Base-by-base conservation (phyloP, 1,140 invertebrate species). In the Ceratina australensis region DNA sequence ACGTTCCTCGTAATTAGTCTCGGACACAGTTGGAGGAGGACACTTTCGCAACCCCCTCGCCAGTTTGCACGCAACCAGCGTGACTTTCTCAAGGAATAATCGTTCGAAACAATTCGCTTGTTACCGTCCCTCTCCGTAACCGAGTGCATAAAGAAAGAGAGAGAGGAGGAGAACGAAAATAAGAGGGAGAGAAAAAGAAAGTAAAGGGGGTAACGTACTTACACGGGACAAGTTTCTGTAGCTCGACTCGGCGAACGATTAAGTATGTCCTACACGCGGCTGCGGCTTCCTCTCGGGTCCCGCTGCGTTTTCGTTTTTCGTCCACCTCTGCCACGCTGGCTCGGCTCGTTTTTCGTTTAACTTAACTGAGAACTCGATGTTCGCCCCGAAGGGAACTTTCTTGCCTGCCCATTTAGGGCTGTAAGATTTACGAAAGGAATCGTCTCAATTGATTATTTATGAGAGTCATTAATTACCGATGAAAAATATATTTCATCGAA, bases 161-260 rank as follows among this genome's bases (percentile, higher is more conserved):
- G 52, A 61, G 33, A 24, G 20, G 4, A n/a, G n/a, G 47, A 5
- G 15, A 63, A 13, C 3, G 1, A 50, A n/a, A n/a, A n/a, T n/a
- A n/a, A n/a, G 20, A 18, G 15, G 16, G 12, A 15, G 28, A 3
- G 20, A 68, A 28, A 33, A 57, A 16, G 28, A 49, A 20, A 33
- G 26, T 50, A 24, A 22, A 47, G 18, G 52, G 61, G 63, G 52
- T 72, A 68, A 47, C 12, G 63, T n/a, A 54, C 15, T 42, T 69
- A 60, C 61, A 56, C 60, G 71, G 61, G 80, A 82, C 80, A 75
- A 82, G 80, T 83, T 82, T 75, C 81, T 4, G 75, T 81, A 74
- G 68, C 49, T 72, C 68, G 52, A 66, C 71, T 74, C 72, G 28
- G 3, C 54, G 75, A 82, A 82, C 81, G 81, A 83, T 83, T 72